These are phyloP conservation scores for Parochlus steinenii DNA, from an alignment of 2,888 invertebrate species.

Conservation along the genomic window DNA sequence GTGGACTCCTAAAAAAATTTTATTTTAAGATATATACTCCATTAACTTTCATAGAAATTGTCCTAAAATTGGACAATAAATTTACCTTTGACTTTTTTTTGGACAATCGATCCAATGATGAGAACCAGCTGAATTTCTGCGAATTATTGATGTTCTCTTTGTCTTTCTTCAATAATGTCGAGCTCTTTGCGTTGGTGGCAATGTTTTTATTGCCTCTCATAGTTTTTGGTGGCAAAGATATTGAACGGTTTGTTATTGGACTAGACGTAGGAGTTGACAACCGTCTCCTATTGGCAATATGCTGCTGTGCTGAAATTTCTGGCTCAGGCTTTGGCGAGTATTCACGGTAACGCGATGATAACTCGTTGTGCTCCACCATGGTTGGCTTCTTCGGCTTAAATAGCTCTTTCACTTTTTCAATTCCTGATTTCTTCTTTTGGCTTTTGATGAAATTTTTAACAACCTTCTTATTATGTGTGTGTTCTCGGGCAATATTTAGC, in stretches of 20 bases:
- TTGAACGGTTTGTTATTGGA: conserved; percentile 43
- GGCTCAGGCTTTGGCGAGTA: conserved; percentile 33
- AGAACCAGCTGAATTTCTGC: conserved; percentile 56
- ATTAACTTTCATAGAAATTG: background rate
- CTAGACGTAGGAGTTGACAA: conserved; percentile 60
- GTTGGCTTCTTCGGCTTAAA: conserved; percentile 8
- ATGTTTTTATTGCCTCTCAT: conserved; percentile 16
- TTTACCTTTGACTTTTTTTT: conserved; percentile 36
- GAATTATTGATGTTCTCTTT: conserved; percentile 30
- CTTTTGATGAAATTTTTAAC: conserved; percentile 32
- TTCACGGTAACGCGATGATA: conserved; percentile 39
- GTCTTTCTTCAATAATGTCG: conserved; percentile 22
- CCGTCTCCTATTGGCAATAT: conserved; percentile 55
- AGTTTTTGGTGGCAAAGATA: conserved; percentile 29
- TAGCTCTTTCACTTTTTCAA: conserved; percentile 43
- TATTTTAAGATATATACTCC: background rate
- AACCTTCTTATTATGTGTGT: conserved; percentile 32
- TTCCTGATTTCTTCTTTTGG: conserved; percentile 48
- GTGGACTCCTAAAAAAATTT: conserved; percentile 25
- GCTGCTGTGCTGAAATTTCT: conserved; percentile 17
- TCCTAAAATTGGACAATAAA: background rate
- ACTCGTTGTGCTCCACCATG: conserved; percentile 37
- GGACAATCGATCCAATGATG: conserved; percentile 54
- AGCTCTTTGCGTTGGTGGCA: conserved; percentile 31
- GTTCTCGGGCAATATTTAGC: conserved; percentile 19